Percentiles rank a stretch among this genome's conserved stretches.
These are phyloP conservation scores for Drosophila biarmipes DNA, from an alignment of 1,140 invertebrate species.

Conservation along the genomic window DNA sequence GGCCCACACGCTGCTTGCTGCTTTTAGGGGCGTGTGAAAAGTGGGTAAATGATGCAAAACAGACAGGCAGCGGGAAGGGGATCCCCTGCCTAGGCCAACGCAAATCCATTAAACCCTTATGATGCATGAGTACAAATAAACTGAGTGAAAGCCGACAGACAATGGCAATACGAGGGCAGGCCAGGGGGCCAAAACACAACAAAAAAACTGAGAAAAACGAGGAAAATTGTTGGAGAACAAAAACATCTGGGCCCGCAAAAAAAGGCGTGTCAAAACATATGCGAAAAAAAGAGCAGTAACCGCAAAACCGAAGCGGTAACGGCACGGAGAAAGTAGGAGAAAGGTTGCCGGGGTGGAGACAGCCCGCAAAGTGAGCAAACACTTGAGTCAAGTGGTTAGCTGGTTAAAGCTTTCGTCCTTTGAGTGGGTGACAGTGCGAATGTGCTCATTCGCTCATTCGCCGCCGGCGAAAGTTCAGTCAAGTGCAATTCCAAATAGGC, in stretches of 20 bases:
- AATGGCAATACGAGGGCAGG: conserved; percentile 32
- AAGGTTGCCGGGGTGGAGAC: conserved; percentile 17
- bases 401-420: conserved; percentile 55
- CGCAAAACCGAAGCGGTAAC: conserved; percentile 47
- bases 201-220: conserved; percentile 8
- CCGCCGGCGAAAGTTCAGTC: conserved; percentile 50
- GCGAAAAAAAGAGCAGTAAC: conserved; percentile 51
- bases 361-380: conserved; percentile 77
- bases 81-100: conserved; percentile 34
- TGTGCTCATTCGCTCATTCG: conserved; percentile 1
- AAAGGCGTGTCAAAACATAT: conserved; percentile 70
- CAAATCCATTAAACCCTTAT: conserved; percentile 82
- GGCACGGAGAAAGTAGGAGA: conserved; percentile 18
- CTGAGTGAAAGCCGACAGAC: conserved; percentile 72
- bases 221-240: conserved; percentile 48
- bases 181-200: conserved; percentile 7
- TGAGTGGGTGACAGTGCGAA: conserved; percentile 39
- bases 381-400: conserved; percentile 73
- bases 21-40: conserved; percentile 57
- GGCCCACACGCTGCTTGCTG: conserved; percentile 22
- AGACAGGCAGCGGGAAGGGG: conserved; percentile 2
- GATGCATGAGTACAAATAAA: conserved; percentile 79
- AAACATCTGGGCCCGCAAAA: conserved; percentile 47
- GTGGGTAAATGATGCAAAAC: conserved; percentile 57
- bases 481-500: conserved; percentile 54